A percentile compares a stretch with the other conserved stretches of the same genome.
These are phyloP conservation scores for Aphelenchoides besseyi DNA, from an alignment of 1,140 invertebrate genomes.

Conservation along the genomic window DNA sequence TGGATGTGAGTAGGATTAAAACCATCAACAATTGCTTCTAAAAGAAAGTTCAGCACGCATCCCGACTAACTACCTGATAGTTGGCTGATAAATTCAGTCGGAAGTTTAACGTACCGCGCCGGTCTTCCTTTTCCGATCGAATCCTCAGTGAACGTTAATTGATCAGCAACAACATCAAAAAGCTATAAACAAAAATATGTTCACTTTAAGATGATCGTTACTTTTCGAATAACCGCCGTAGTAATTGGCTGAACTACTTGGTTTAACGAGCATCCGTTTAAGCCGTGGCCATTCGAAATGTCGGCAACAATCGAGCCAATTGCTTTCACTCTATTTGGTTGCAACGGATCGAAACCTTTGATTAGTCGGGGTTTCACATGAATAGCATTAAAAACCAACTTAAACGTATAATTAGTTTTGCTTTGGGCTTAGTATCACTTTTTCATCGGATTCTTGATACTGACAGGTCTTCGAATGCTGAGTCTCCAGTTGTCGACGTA, in stretches of 20 bases:
- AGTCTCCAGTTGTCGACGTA: constrained; percentile 2
- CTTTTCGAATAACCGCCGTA: constrained; percentile 6
- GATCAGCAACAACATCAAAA: constrained; percentile 6
- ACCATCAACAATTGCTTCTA: constrained; percentile 18
- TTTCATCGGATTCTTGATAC: constrained; percentile 1
- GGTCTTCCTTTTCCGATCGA: constrained; percentile 20
- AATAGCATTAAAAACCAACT: background rate
- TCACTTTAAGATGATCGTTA: background rate
- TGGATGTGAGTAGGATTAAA: constrained; percentile 2
- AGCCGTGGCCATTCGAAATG: constrained; percentile 7
- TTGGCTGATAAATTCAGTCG: constrained; percentile 11
- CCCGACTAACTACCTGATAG: constrained; percentile 1
- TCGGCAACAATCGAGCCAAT: constrained; percentile 17
- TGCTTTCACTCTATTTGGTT: constrained; percentile 1
- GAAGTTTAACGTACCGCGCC: constrained; percentile 11
- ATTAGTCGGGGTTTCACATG: background rate
- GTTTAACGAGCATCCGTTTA: constrained; percentile 6
- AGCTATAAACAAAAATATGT: background rate
- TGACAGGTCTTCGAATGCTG: background rate
- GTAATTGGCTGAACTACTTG: constrained; percentile 22
- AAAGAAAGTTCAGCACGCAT: background rate
- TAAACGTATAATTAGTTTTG: background rate
- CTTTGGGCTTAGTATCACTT: background rate
- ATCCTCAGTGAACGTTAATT: constrained; percentile 18
- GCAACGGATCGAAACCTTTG: constrained; percentile 9